phyloP scores from a whole-genome alignment of 2,113 vertebrate genomes.

The Notiomystis cincta region DNA sequence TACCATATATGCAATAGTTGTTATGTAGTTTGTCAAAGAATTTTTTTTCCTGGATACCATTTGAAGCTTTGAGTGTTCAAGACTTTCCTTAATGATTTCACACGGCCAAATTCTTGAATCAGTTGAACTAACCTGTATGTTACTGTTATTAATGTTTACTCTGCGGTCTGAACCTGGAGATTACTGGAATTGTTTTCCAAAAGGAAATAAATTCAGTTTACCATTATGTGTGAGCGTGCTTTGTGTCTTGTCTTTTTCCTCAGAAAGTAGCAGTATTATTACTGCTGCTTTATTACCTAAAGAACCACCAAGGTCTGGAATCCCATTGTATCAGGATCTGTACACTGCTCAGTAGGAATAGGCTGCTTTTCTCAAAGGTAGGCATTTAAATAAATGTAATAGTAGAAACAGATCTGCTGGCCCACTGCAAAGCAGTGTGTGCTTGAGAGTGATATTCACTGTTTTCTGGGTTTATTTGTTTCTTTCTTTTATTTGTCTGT shows the following conservation, averaged over 20 bases:
- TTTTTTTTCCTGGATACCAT: slow-evolving; percentile 85
- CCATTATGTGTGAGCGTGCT: slow-evolving; percentile 75
- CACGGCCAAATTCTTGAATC: slow-evolving; percentile 85
- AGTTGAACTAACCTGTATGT: slow-evolving; percentile 95
- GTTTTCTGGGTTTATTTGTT: not conserved
- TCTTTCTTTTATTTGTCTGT: not conserved
- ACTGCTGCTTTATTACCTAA: not conserved
- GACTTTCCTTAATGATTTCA: slow-evolving; percentile 87
- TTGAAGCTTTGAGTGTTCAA: slow-evolving; percentile 85
- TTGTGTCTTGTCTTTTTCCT: slow-evolving; percentile 71
- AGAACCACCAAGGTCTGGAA: not conserved
- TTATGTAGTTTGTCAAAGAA: slow-evolving; percentile 85
- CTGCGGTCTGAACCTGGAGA: slow-evolving; percentile 95
- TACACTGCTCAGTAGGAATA: not conserved
- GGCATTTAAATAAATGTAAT: not conserved
- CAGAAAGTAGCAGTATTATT: not conserved
- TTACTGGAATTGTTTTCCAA: slow-evolving; percentile 93
- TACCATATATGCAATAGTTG: slow-evolving; percentile 96
- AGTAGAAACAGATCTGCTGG: slow-evolving; percentile 4
- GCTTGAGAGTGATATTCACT: not conserved
- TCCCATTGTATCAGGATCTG: not conserved
- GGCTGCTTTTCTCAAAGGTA: not conserved
- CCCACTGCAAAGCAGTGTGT: slow-evolving; percentile 1
- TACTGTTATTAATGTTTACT: slow-evolving; percentile 99
- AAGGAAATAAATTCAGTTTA: slow-evolving; percentile 88